Conservation (phyloP, 2,797 vertebrate species). For the Aphelocoma californica region DNA sequence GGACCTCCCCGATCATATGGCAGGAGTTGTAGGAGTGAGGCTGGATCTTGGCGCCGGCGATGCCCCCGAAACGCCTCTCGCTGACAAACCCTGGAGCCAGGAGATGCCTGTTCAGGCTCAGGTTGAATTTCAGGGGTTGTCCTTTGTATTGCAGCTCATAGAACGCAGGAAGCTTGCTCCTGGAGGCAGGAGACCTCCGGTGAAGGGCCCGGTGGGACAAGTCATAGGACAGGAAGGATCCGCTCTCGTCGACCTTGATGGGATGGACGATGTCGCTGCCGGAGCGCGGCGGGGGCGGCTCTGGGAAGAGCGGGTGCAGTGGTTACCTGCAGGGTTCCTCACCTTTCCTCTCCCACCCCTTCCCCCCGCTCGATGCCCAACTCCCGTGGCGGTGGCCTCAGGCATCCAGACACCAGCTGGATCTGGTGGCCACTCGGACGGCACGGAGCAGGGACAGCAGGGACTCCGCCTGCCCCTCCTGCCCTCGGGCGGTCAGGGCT, state of each 20-base stretch:
- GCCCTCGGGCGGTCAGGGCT: neutral
- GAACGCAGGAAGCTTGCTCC: constrained; percentile 71
- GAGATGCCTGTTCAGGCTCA: constrained; percentile 86
- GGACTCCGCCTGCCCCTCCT: neutral
- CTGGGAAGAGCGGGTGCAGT: neutral
- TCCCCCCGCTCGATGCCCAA: neutral
- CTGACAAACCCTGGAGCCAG: constrained; percentile 87
- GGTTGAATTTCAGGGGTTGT: constrained; percentile 84
- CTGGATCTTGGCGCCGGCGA: constrained; percentile 73
- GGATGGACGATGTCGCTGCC: constrained; percentile 86
- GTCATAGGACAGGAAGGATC: constrained; percentile 89
- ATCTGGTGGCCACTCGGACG: fast-evolving
- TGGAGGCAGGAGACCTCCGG: constrained; percentile 76
- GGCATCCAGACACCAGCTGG: neutral
- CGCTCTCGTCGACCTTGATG: constrained; percentile 83
- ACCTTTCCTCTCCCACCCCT: neutral
- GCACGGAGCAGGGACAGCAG: neutral
- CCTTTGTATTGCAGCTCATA: constrained; percentile 82
- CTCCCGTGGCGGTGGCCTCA: neutral
- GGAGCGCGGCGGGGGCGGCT: neutral
- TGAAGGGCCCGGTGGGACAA: constrained; percentile 82
- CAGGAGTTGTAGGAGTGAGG: constrained; percentile 70
- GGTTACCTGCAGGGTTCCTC: neutral
- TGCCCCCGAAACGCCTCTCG: constrained; percentile 82
- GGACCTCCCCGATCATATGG: constrained; percentile 88